phyloP scores from a whole-genome alignment of 2,888 invertebrate genomes.

The Ferdinandea cuprea region DNA sequence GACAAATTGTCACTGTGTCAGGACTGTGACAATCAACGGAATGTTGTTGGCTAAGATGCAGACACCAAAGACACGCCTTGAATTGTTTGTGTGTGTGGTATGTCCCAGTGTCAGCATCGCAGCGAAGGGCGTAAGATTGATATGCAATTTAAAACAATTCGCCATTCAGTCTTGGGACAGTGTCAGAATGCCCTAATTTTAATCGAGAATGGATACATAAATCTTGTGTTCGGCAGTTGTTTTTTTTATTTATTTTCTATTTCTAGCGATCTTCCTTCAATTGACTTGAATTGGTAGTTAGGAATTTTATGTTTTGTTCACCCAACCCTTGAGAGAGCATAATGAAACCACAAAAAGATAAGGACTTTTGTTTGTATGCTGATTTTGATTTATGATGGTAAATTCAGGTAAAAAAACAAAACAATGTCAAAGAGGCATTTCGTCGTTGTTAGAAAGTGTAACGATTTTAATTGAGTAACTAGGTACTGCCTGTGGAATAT shows the following conservation, averaged over 20 bases:
- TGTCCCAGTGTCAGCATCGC: not conserved
- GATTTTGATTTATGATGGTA: not conserved
- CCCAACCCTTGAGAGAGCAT: conserved; percentile 17
- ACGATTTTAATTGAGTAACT: not conserved
- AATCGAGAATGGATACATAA: conserved; percentile 15
- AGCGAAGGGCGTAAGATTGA: conserved; percentile 48
- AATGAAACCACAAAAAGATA: conserved; percentile 11
- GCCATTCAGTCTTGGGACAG: conserved; percentile 25
- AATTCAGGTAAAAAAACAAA: not conserved
- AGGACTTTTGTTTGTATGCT: not conserved
- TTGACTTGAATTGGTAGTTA: not conserved
- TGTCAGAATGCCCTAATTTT: conserved; percentile 45
- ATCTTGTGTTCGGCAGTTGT: conserved; percentile 24
- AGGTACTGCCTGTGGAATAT: not conserved
- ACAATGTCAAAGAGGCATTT: not conserved
- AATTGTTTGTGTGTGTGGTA: conserved; percentile 17
- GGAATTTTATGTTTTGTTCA: conserved; percentile 10
- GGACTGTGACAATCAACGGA: conserved; percentile 61
- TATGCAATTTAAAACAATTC: conserved; percentile 11
- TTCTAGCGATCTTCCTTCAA: not conserved
- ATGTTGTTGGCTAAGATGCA: conserved; percentile 12
- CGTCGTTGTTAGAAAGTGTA: conserved; percentile 29
- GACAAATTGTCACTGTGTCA: conserved; percentile 64
- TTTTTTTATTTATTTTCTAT: not conserved
- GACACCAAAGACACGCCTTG: conserved; percentile 42